These are phyloP conservation scores for Drosophila testacea DNA, from an alignment of 2,888 invertebrate genomes.

Conservation along the genomic window DNA sequence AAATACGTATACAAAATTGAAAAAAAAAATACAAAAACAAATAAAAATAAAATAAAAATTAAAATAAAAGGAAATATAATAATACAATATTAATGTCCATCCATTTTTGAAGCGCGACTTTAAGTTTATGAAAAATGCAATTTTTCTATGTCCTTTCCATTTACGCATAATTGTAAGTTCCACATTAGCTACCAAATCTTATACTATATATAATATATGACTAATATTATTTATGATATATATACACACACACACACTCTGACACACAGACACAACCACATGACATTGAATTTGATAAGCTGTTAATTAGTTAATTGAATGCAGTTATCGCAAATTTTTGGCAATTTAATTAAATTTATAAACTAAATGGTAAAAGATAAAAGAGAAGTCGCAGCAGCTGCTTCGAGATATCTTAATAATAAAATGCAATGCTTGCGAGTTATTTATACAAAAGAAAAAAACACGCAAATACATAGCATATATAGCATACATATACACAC, in stretches of 20 bases:
- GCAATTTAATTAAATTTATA: slow-evolving; percentile 41
- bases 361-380: slow-evolving; percentile 27
- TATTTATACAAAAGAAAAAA: slow-evolving; percentile 50
- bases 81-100: slow-evolving; percentile 69
- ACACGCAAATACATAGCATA: slow-evolving; percentile 26
- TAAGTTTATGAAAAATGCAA: slow-evolving; percentile 76
- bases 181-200: slow-evolving; percentile 48
- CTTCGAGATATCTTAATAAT: slow-evolving; percentile 63
- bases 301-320: slow-evolving; percentile 79
- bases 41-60: too few species aligned
- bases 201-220: slow-evolving; percentile 29
- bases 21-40: slow-evolving; percentile 2
- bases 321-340: slow-evolving; percentile 57
- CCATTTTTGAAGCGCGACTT: slow-evolving; percentile 73
- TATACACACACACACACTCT: slow-evolving; percentile 8
- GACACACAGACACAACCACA: slow-evolving; percentile 18
- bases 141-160: slow-evolving; percentile 77
- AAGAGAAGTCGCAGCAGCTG: slow-evolving; percentile 39
- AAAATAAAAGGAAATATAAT: background rate
- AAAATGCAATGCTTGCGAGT: slow-evolving; percentile 72
- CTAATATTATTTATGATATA: slow-evolving; percentile 42
- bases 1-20: slow-evolving; percentile 30
- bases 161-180: slow-evolving; percentile 57
- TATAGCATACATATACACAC: slow-evolving; percentile 36
- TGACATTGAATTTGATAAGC: slow-evolving; percentile 56